These are phyloP conservation scores for Drosophila melanosoma DNA, from an alignment of 2,888 invertebrate species.

Conservation along the genomic window DNA sequence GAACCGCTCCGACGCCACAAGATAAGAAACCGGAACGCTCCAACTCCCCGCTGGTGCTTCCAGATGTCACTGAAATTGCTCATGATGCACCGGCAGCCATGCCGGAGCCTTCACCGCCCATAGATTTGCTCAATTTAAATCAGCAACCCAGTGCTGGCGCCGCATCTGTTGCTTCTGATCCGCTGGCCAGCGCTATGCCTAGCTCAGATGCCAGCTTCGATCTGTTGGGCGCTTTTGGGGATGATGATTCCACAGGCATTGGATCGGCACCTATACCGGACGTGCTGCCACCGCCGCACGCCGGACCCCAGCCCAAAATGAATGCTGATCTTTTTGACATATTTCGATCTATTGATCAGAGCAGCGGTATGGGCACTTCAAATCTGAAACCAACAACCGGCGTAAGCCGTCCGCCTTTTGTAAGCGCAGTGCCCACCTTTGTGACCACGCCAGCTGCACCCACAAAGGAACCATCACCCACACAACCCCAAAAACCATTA, in stretches of 20 bases:
- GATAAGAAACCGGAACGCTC: constrained; percentile 60
- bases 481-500: constrained; percentile 82
- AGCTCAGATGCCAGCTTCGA: constrained; percentile 87
- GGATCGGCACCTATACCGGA: constrained; percentile 83
- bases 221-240: constrained; percentile 86
- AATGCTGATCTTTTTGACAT: constrained; percentile 87
- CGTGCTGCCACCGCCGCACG: constrained; percentile 66
- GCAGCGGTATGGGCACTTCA: constrained; percentile 42
- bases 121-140: constrained; percentile 87
- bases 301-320: constrained; percentile 62
- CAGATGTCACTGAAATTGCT: constrained; percentile 82
- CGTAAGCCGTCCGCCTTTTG: constrained; percentile 53
- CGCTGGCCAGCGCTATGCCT: constrained; percentile 77
- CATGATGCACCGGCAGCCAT: constrained; percentile 78
- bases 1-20: constrained; percentile 81
- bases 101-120: constrained; percentile 81
- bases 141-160: constrained; percentile 70
- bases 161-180: constrained; percentile 62
- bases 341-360: constrained; percentile 86
- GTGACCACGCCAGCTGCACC: constrained; percentile 62
- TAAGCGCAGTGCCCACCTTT: constrained; percentile 61
- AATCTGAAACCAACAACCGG: constrained; percentile 57
- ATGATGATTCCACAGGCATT: constrained; percentile 82
- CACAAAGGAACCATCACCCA: constrained; percentile 85
- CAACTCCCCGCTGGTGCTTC: constrained; percentile 75